A percentile compares a stretch with the other conserved stretches of the same genome.
These are phyloP conservation scores for Drosophila ananassae DNA, from an alignment of 1,140 invertebrate species.

Conservation along the genomic window DNA sequence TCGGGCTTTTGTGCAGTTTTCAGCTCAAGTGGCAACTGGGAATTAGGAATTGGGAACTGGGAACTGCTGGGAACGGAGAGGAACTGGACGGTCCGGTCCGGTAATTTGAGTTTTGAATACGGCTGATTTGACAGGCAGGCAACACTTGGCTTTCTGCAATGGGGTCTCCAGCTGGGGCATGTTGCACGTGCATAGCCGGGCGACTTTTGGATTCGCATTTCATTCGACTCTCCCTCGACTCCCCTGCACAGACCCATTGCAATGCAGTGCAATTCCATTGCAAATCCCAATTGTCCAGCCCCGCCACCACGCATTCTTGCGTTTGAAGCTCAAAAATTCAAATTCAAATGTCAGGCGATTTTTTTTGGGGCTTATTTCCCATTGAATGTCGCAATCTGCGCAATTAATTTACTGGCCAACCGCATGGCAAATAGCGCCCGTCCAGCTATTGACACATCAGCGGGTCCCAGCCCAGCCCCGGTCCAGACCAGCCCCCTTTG, in stretches of 20 bases:
- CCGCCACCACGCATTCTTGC: slow-evolving; percentile 59
- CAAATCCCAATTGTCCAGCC: slow-evolving; percentile 3
- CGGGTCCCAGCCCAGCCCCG: slow-evolving; percentile 31
- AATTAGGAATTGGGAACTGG: slow-evolving; percentile 1
- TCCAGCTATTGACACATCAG: slow-evolving; percentile 76
- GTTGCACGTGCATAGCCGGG: slow-evolving; percentile 62
- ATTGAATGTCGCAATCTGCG: slow-evolving; percentile 63
- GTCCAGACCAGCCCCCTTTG: neutral
- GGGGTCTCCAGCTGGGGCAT: slow-evolving; percentile 64
- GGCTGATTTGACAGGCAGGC: slow-evolving; percentile 77
- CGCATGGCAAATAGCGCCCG: slow-evolving; percentile 52
- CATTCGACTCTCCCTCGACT: neutral
- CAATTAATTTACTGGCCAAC: slow-evolving; percentile 78
- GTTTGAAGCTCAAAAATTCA: slow-evolving; percentile 61
- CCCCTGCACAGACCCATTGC: neutral
- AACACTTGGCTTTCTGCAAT: slow-evolving; percentile 50
- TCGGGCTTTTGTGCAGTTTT: slow-evolving; percentile 46
- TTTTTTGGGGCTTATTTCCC: slow-evolving; percentile 36
- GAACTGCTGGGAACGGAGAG: slow-evolving; percentile 25
- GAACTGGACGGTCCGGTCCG: slow-evolving; percentile 54
- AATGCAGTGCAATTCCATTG: slow-evolving; percentile 7
- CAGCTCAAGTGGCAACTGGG: slow-evolving; percentile 27
- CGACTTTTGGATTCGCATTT: slow-evolving; percentile 28
- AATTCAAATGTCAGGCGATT: slow-evolving; percentile 70
- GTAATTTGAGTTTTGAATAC: slow-evolving; percentile 81